Conservation (phyloP, 2,888 invertebrate genomes). For the Seira sanloemensis region DNA sequence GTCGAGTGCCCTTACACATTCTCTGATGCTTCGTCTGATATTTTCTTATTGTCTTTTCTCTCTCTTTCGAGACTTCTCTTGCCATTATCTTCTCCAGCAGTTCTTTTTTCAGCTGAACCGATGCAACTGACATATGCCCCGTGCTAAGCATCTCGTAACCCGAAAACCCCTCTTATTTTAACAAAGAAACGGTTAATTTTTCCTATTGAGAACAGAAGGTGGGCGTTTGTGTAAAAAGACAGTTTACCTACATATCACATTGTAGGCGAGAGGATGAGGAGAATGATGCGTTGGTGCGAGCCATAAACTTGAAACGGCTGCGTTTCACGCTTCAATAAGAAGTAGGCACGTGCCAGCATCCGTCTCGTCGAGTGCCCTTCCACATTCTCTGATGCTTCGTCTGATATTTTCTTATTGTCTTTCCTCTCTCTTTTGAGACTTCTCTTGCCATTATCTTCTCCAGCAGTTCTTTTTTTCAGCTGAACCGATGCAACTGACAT, state of each 20-base stretch:
- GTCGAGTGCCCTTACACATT: too few relatives aligned
- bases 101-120: conserved; percentile 18
- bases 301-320: too few relatives aligned
- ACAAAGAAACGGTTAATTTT: conserved; percentile 37
- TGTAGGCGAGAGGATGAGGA: neutral
- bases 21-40: neutral
- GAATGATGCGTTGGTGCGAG: too few relatives aligned
- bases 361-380: too few relatives aligned
- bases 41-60: neutral
- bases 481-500: neutral
- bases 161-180: neutral
- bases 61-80: too few relatives aligned
- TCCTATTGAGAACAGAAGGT: conserved; percentile 44
- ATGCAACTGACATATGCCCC: neutral
- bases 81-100: neutral
- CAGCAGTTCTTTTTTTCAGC: conserved; percentile 22
- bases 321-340: neutral
- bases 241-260: neutral
- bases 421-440: too few relatives aligned
- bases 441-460: neutral
- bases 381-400: neutral
- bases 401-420: neutral
- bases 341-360: neutral
- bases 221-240: conserved; percentile 38
- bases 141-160: neutral